phyloP scores from a whole-genome alignment of 2,888 invertebrate species.

The Congeria kusceri region DNA sequence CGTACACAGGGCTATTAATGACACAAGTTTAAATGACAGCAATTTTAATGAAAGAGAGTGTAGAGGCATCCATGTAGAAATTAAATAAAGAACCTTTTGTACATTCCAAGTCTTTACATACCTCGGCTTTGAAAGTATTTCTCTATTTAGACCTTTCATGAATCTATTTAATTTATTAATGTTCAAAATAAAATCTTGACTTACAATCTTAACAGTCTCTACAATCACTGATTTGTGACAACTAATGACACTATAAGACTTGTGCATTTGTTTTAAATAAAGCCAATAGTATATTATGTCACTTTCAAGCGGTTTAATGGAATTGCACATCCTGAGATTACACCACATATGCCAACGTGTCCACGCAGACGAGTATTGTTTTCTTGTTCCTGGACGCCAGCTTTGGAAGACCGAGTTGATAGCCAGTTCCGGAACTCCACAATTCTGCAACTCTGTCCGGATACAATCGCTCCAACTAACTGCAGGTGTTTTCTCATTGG shows the following conservation, averaged over 20 bases:
- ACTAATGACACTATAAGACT: constrained; percentile 36
- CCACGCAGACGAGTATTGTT: constrained; percentile 48
- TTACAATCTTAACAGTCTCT: constrained; percentile 33
- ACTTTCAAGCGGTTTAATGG: constrained; percentile 36
- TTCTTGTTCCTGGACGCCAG: constrained; percentile 37
- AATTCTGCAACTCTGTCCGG: constrained; percentile 33
- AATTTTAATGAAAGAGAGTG: constrained; percentile 13
- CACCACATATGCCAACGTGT: constrained; percentile 48
- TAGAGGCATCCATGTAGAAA: constrained; percentile 5
- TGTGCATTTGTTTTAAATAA: constrained; percentile 15
- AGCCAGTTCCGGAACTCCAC: constrained; percentile 44
- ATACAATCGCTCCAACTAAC: constrained; percentile 34
- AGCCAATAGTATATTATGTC: constrained; percentile 28
- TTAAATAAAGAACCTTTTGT: constrained; percentile 15
- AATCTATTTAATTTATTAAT: constrained; percentile 25
- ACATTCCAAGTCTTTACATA: constrained; percentile 39
- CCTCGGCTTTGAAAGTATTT: constrained; percentile 33
- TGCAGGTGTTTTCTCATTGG: constrained; percentile 22
- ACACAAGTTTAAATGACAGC: constrained; percentile 30
- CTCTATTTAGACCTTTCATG: constrained; percentile 38
- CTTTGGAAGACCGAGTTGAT: constrained; percentile 10
- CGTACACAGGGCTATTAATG: constrained; percentile 19
- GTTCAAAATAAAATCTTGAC: background rate
- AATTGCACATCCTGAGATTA: constrained; percentile 33
- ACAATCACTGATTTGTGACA: constrained; percentile 34